Evolutionary conservation across 2,113 vertebrate species (phyloP).

Genomic region (Syngnathus typhle): DNA sequence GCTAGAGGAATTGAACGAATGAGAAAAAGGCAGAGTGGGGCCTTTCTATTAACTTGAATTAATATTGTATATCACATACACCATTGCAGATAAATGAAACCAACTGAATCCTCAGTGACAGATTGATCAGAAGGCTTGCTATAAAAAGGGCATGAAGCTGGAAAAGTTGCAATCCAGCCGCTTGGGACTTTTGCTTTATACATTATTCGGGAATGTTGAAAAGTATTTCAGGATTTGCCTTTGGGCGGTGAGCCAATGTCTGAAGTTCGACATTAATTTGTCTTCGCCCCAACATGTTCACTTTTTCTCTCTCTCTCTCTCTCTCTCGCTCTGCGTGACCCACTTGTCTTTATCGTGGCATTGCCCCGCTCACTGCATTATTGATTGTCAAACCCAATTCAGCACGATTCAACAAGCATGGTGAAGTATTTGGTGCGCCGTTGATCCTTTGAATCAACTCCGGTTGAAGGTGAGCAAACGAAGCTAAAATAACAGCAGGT

Average conservation of each 20-base stretch:
- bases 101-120: background rate
- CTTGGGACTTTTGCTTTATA: background rate
- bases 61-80: background rate
- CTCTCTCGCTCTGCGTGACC: too few relatives aligned
- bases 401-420: background rate
- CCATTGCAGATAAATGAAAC: background rate
- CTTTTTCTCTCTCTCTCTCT: too few relatives aligned
- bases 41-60: background rate
- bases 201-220: background rate
- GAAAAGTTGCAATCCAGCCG: background rate
- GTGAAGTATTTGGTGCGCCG: background rate
- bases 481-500: background rate
- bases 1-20: too few relatives aligned
- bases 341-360: background rate
- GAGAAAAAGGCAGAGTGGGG: background rate
- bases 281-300: background rate
- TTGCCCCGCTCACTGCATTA: background rate
- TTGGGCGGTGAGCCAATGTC: background rate
- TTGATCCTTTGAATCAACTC: background rate
- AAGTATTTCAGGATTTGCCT: background rate
- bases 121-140: background rate
- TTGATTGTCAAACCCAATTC: background rate
- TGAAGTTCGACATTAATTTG: background rate
- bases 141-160: background rate
- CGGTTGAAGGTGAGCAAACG: background rate